Base-by-base conservation (phyloP, 2,888 invertebrate species). In the Coremacera marginata region DNA sequence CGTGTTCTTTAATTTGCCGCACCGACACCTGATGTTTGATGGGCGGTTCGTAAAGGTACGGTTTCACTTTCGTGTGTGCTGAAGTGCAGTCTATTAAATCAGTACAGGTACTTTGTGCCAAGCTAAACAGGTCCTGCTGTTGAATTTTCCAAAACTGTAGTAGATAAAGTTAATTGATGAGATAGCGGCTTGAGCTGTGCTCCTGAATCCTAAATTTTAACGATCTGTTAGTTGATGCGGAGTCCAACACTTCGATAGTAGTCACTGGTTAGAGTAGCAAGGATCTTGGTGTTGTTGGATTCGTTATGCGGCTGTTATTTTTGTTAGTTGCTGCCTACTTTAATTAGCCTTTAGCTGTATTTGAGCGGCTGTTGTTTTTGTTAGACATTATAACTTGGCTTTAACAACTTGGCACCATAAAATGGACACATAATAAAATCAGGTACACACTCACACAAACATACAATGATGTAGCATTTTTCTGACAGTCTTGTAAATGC, bases 141-240 rank as follows among this genome's bases (percentile, higher is more conserved):
- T 19, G 34, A 16, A 22, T 51, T 25, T 70, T 25, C 60, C 60
- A 62, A 65, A 65, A 63, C 57, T 37, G 34, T 57, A 14, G 34
- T 57, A 65, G 67, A 74, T 74, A 67, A 74, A 65, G 16, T 37
- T 74, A 74, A 74, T 74, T 55, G 31, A 22, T 37, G 37, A 5
- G 31, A 62, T 62, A 44, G 34, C 44, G 9, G 19, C 19, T 70
- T 70, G 31, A 16, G 16, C 49, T 65, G 3, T 31, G 31, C 5
- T 31, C 5, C 31, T n/a, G 22, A 16, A 19, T 27, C 49, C 5
- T 11, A 11, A 49, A 49, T 44, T 83, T 84, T 85, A 83, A 85
- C 83, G 84, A 85, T 84, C 85, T 86, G 87, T 84, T 86, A 86
- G 83, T 87, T 87, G 85, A 83, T 83, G 84, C 84, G 84, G 84